These are phyloP conservation scores for Zeuzera pyrina DNA, from an alignment of 2,888 invertebrate species.

Conservation along the genomic window DNA sequence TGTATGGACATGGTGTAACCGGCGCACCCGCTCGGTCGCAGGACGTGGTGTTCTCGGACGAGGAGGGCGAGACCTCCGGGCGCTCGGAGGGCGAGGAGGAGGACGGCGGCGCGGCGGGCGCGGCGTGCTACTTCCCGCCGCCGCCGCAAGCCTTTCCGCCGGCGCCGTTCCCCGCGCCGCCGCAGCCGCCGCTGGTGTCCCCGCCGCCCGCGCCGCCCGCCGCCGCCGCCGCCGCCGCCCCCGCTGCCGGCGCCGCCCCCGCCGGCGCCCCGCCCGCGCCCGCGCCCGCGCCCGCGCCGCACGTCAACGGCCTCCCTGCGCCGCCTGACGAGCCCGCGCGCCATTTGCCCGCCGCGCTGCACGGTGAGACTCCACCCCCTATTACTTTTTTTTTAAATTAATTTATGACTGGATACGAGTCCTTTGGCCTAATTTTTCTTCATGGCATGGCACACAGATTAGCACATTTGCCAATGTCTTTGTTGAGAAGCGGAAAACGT, in stretches of 20 bases:
- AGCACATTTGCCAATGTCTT: too few species aligned
- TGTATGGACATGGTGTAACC: not conserved
- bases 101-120: constrained; percentile 49
- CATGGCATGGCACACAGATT: too few species aligned
- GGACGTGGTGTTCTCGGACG: constrained; percentile 75
- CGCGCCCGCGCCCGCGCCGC: constrained; percentile 19
- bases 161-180: constrained; percentile 34
- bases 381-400: too few species aligned
- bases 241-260: constrained; percentile 31
- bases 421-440: too few species aligned
- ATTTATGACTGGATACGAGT: too few species aligned
- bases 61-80: constrained; percentile 65
- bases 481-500: too few species aligned
- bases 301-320: constrained; percentile 21
- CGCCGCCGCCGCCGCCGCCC: constrained; percentile 43
- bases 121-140: constrained; percentile 25
- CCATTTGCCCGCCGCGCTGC: constrained; percentile 33
- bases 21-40: constrained; percentile 16
- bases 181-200: constrained; percentile 36
- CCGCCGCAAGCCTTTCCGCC: constrained; percentile 30
- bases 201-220: constrained; percentile 36
- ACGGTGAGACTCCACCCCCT: constrained; percentile 23
- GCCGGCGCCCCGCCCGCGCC: constrained; percentile 21
- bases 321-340: constrained; percentile 25
- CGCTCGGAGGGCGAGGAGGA: constrained; percentile 78